These are phyloP conservation scores for Rhagoletis zephyria DNA, from an alignment of 1,140 invertebrate species.

Conservation along the genomic window DNA sequence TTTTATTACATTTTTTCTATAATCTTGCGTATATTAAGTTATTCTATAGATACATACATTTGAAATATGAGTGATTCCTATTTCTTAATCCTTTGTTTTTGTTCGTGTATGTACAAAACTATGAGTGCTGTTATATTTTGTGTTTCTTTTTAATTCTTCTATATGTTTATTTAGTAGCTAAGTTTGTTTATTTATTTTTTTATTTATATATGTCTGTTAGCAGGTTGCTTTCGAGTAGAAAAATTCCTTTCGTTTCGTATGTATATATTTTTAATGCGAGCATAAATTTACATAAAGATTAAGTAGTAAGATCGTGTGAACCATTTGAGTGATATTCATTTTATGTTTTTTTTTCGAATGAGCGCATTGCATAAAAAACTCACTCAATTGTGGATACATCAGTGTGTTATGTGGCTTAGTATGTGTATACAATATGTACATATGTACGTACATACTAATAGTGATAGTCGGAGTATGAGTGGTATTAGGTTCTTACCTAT, in stretches of 20 bases:
- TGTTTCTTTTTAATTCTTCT: slow-evolving; percentile 4
- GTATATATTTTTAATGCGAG: slow-evolving; percentile 23
- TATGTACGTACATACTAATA: too few species aligned
- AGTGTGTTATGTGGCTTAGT: not conserved
- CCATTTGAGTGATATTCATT: not conserved
- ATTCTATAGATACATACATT: slow-evolving; percentile 33
- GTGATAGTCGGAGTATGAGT: too few species aligned
- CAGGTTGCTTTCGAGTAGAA: slow-evolving; percentile 36
- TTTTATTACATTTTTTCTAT: not conserved
- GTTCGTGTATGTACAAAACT: slow-evolving; percentile 49
- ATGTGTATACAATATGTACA: too few species aligned
- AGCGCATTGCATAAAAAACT: not conserved
- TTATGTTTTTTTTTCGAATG: not conserved
- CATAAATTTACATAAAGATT: slow-evolving; percentile 50
- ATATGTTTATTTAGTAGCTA: slow-evolving; percentile 40
- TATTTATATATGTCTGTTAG: slow-evolving; percentile 30
- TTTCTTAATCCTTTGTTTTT: not conserved
- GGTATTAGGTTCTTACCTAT: too few species aligned
- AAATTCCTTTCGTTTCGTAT: slow-evolving; percentile 36
- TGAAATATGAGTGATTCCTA: slow-evolving; percentile 31
- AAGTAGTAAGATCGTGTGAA: not conserved
- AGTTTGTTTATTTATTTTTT: slow-evolving; percentile 11
- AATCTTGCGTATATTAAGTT: not conserved
- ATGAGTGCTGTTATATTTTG: slow-evolving; percentile 26
- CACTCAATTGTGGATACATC: not conserved